phyloP scores from a whole-genome alignment of 1,140 invertebrate genomes.

The Drosophila jambulina region DNA sequence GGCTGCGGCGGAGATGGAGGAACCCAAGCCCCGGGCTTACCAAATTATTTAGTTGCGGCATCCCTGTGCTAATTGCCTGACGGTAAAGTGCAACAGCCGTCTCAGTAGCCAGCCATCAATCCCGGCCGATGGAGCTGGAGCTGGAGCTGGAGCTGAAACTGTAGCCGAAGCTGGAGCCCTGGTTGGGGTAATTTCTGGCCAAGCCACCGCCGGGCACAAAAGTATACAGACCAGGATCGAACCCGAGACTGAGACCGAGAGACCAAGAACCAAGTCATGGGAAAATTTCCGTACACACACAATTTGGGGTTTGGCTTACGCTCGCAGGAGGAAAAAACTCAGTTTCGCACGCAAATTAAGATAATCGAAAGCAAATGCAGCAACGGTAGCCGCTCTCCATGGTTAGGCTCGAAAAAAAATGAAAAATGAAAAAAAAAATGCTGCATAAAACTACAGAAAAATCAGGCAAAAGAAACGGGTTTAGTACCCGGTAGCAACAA shows the following conservation, averaged over 20 bases:
- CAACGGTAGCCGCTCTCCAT: constrained; percentile 78
- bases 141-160: neutral
- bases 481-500: constrained; percentile 83
- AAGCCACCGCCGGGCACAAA: constrained; percentile 82
- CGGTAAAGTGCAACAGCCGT: constrained; percentile 73
- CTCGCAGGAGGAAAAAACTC: constrained; percentile 71
- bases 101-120: constrained; percentile 71
- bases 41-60: constrained; percentile 82
- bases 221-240: constrained; percentile 54
- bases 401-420: constrained; percentile 63
- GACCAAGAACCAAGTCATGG: constrained; percentile 70
- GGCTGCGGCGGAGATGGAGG: constrained; percentile 12
- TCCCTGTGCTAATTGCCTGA: constrained; percentile 81
- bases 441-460: constrained; percentile 18
- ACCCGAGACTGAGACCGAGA: constrained; percentile 12
- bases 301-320: constrained; percentile 83
- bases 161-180: neutral
- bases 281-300: constrained; percentile 84
- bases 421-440: constrained; percentile 8
- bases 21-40: constrained; percentile 51
- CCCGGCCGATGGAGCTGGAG: constrained; percentile 24
- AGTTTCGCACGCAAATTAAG: constrained; percentile 85
- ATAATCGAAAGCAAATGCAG: constrained; percentile 84
- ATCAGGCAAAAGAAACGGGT: constrained; percentile 61
- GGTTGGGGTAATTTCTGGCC: constrained; percentile 80